A percentile compares a stretch with the other conserved stretches of the same genome.
Evolutionary conservation across 2,113 vertebrate genomes (phyloP).

Genomic region (Aythya baeri): DNA sequence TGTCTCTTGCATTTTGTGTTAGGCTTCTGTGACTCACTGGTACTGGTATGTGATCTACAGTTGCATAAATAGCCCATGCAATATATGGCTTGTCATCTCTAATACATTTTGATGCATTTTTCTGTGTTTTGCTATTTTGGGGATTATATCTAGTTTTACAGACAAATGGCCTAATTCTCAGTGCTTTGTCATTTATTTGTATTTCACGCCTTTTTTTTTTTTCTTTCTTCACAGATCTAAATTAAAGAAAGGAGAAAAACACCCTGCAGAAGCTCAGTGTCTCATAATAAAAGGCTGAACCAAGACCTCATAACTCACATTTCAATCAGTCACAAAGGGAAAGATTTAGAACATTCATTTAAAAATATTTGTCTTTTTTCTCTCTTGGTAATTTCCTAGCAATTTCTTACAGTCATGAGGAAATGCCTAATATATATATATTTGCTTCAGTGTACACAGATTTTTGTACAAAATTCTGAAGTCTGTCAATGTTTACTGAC

Average conservation of each 20-base stretch:
- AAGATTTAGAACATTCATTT: neutral
- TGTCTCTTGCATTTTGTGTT: constrained; percentile 6
- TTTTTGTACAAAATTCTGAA: neutral
- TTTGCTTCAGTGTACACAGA: neutral
- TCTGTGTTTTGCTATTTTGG: constrained; percentile 55
- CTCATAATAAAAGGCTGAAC: constrained; percentile 47
- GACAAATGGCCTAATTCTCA: constrained; percentile 55
- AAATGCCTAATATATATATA: neutral
- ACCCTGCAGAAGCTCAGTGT: neutral
- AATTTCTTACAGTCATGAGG: constrained; percentile 18
- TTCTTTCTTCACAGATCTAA: neutral
- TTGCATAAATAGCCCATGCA: constrained; percentile 29
- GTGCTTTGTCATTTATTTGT: constrained; percentile 50
- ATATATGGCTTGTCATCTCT: constrained; percentile 34
- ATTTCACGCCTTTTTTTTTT: constrained; percentile 4
- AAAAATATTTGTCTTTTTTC: constrained; percentile 25
- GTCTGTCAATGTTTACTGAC: neutral
- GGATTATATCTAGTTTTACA: constrained; percentile 40
- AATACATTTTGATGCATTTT: constrained; percentile 56
- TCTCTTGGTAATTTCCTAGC: neutral
- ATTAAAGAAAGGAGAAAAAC: constrained; percentile 34
- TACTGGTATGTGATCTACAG: neutral
- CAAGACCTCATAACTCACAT: neutral
- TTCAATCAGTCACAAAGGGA: constrained; percentile 29
- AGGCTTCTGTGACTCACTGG: constrained; percentile 31